phyloP scores from a whole-genome alignment of 2,888 invertebrate species.

The Cheilosia vernalis region DNA sequence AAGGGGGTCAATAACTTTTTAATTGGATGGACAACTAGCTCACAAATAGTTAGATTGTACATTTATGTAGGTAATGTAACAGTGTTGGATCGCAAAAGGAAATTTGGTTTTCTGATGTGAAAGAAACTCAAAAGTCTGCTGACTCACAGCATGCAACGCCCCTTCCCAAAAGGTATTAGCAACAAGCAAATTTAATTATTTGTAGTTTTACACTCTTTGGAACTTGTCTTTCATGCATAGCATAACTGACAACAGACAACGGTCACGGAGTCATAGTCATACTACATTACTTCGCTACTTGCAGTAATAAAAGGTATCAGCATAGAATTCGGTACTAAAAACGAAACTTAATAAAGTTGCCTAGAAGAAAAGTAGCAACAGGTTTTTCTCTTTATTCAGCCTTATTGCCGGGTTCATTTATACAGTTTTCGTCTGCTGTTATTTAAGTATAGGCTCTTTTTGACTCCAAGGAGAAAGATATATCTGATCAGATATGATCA shows the following conservation, averaged over 20 bases:
- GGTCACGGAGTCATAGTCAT: too few species aligned
- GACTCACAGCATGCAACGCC: constrained; percentile 29
- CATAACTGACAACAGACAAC: too few species aligned
- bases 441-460: not conserved
- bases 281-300: not conserved
- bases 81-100: constrained; percentile 5
- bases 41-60: constrained; percentile 41
- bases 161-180: not conserved
- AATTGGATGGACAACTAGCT: constrained; percentile 58
- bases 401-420: not conserved
- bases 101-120: constrained; percentile 14
- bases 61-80: not conserved
- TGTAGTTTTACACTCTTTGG: too few species aligned
- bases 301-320: not conserved
- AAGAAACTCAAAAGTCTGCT: not conserved
- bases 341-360: not conserved
- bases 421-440: not conserved
- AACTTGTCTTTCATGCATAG: not conserved
- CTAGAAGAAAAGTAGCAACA: not conserved
- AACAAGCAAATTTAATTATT: not conserved
- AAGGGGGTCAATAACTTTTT: constrained; percentile 66
- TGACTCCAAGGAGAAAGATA: too few species aligned
- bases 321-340: not conserved
- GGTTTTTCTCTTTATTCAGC: not conserved
- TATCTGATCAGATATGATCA: too few species aligned